Conservation (phyloP, 2,797 vertebrate species). For the Diplodus sargus region DNA sequence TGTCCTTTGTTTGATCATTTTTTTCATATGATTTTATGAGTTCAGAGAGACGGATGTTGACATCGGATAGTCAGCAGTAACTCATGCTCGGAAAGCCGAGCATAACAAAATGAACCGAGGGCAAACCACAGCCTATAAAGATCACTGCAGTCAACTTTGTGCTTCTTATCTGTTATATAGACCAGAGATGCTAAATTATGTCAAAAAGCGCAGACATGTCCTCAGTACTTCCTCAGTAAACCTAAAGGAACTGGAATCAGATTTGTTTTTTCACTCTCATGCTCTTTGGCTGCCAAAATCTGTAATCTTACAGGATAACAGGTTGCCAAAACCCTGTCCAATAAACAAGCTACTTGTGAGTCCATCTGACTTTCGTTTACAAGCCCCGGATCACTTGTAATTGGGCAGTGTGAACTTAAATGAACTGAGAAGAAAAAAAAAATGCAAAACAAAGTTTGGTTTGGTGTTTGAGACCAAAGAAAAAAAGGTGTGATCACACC, state of each 20-base stretch:
- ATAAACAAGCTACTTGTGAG: constrained; percentile 70
- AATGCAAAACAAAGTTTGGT: constrained; percentile 39
- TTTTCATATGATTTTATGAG: constrained; percentile 34
- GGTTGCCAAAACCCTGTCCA: constrained; percentile 60
- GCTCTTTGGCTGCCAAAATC: constrained; percentile 40
- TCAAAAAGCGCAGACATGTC: constrained; percentile 4
- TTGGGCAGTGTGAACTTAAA: constrained; percentile 65
- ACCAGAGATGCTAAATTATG: constrained; percentile 43
- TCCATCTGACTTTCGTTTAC: constrained; percentile 67
- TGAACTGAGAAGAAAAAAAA: constrained; percentile 60
- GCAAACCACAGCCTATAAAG: constrained; percentile 32
- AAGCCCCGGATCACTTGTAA: constrained; percentile 60
- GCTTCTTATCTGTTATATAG: constrained; percentile 25
- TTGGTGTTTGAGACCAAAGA: constrained; percentile 43
- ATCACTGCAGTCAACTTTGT: constrained; percentile 32
- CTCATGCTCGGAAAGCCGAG: constrained; percentile 42
- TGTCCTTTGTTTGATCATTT: constrained; percentile 17
- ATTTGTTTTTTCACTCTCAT: not conserved
- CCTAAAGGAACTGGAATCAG: constrained; percentile 34
- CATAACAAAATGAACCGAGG: constrained; percentile 38
- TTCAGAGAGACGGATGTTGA: constrained; percentile 35
- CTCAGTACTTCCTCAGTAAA: constrained; percentile 1
- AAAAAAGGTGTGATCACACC: constrained; percentile 57
- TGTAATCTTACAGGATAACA: constrained; percentile 51
- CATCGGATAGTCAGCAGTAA: constrained; percentile 43